Base-by-base conservation (phyloP, 1,140 invertebrate species). In the Bathynomus jamesi region DNA sequence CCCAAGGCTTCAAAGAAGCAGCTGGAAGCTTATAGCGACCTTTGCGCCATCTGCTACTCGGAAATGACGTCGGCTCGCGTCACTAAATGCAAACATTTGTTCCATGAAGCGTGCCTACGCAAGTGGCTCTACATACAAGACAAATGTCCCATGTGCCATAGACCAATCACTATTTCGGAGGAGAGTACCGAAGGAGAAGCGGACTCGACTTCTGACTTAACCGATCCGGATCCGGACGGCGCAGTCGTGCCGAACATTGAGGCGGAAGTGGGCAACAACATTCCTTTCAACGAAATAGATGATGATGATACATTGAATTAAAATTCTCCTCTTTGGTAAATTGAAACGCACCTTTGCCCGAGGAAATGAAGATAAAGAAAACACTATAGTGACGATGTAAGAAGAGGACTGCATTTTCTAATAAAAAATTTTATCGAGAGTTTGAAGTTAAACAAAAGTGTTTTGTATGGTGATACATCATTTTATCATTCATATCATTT, bases 11-110 rank as follows among this genome's bases (percentile, higher is more conserved):
- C 88, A 0, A 80, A 81, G 0, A 89, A 90, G 53, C 91, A 98
- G 79, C 80, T 98, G 0, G 80, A 84, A 79, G 71, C 82, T 0
- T 84, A 93, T 65, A 89, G 96, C 80, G 96, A 98, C 81, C 93
- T 98, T 0, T 99, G 96, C 84, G 92, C 95, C 3, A 98, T 98
- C 76, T 99, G 96, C 81, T 97, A 95, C 81, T 92, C 95, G 79
- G 92, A 95, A 79, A 93, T 96, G 89, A 87, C 86, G 32, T 89
- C 87, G n/a, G 96, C 95, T 0, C 91, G 94, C 80, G 93, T 98
- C 28, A 98, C 96, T 0, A 86, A 87, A 21, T 98, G 95, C 80
- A 91, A 90, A 78, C 95, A 98, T 81, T 95, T 90, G 81, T 99
- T 98, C 84, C 96, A 98, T 81, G 91, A 91, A 2, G 90, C 95